phyloP scores from a whole-genome alignment of 1,140 invertebrate species.

The Macrostomum lignano region DNA sequence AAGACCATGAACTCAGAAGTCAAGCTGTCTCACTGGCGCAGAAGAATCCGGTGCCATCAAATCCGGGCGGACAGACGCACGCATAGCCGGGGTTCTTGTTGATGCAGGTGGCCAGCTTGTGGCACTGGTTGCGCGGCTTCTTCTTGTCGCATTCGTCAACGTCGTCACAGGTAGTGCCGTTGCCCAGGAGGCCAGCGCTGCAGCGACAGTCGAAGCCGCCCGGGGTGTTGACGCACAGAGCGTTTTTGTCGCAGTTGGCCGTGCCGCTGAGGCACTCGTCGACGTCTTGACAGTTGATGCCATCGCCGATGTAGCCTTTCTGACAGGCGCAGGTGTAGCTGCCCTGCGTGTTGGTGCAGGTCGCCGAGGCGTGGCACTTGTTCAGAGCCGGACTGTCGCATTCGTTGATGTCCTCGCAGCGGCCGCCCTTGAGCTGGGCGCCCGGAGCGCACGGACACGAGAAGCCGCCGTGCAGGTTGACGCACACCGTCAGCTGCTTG shows the following conservation, averaged over 20 bases:
- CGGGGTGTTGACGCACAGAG: conserved; percentile 3
- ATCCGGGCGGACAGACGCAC: neutral
- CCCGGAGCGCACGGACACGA: neutral
- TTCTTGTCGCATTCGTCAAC: conserved; percentile 2
- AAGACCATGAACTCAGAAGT: too few species aligned
- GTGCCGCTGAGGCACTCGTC: neutral
- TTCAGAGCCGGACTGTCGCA: conserved; percentile 8
- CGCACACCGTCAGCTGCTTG: neutral
- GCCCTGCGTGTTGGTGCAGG: conserved; percentile 53
- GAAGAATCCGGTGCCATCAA: conserved; percentile 1
- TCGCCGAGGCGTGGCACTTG: conserved; percentile 42
- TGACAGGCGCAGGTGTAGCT: conserved; percentile 52
- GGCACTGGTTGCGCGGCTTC: neutral
- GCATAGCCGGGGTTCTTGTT: conserved; percentile 1
- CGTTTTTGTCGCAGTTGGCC: neutral
- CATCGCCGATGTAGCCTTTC: conserved; percentile 50
- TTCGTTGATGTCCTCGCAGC: conserved; percentile 12
- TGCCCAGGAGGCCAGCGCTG: neutral
- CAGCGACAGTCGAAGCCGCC: conserved; percentile 3
- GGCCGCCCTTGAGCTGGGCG: neutral
- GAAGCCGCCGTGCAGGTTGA: neutral
- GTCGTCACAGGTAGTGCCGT: conserved; percentile 3
- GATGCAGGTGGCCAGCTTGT: neutral
- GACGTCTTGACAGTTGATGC: conserved; percentile 20
- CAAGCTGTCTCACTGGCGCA: neutral